Conservation (phyloP, 2,888 invertebrate species). For the Candidula unifasciata region DNA sequence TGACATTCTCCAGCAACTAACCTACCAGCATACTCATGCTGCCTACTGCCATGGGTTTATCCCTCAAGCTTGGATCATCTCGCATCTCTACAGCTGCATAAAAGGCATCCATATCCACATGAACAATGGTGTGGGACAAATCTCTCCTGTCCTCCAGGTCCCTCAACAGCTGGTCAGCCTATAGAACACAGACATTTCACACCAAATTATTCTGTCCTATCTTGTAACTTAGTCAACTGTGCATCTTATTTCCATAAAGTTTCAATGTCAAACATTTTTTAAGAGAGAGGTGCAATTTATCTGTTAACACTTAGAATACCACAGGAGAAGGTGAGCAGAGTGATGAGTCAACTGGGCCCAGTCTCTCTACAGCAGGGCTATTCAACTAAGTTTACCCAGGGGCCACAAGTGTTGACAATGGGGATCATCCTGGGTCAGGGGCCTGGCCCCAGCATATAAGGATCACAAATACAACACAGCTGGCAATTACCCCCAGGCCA, state of each 20-base stretch:
- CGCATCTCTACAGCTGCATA: constrained; percentile 82
- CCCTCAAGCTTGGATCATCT: constrained; percentile 76
- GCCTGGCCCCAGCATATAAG: no score
- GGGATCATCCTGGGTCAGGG: no score
- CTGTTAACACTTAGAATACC: no score
- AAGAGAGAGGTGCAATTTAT: no score
- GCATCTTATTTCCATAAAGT: neutral
- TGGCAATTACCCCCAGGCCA: no score
- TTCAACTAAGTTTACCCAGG: no score
- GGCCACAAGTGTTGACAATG: no score
- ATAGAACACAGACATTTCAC: neutral
- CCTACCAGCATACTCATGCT: constrained; percentile 80
- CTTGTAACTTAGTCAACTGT: neutral
- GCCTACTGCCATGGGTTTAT: constrained; percentile 83
- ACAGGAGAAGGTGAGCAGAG: no score
- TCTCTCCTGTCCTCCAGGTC: constrained; percentile 78
- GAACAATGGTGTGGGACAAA: constrained; percentile 79
- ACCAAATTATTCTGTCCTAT: neutral
- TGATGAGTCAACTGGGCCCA: no score
- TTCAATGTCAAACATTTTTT: neutral
- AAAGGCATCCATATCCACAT: constrained; percentile 83
- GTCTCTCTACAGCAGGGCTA: no score
- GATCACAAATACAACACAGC: no score
- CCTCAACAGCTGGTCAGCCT: constrained; percentile 79
- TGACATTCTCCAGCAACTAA: neutral